Percentiles rank a stretch among this genome's conserved stretches.
Conservation (phyloP, 2,113 vertebrate species). For the Nyctibius bracteatus region DNA sequence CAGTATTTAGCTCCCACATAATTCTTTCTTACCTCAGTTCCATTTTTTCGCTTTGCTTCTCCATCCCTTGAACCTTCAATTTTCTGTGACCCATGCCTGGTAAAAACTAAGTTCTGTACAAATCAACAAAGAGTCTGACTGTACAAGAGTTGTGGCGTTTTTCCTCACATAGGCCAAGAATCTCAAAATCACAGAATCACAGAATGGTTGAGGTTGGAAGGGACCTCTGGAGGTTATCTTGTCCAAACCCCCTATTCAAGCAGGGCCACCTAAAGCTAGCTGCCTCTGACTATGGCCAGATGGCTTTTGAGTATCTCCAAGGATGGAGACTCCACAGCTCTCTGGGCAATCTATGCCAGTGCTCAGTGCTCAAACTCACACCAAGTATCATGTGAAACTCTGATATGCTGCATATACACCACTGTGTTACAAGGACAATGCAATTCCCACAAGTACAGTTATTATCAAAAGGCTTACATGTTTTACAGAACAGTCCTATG, state of each 20-base stretch:
- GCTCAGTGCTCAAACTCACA: background rate
- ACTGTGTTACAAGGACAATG: background rate
- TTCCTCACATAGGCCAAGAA: background rate
- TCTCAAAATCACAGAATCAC: background rate
- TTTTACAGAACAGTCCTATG: background rate
- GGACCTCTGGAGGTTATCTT: background rate
- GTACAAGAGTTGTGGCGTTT: fast-evolving
- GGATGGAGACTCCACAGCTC: background rate
- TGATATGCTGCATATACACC: background rate
- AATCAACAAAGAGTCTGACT: background rate
- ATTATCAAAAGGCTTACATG: background rate
- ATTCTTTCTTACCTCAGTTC: background rate
- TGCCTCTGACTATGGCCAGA: background rate
- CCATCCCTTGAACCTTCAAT: background rate
- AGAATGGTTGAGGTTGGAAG: background rate
- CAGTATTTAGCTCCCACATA: background rate
- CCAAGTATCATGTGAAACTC: background rate
- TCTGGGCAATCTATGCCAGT: background rate
- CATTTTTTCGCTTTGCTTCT: background rate
- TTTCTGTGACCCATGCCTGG: background rate
- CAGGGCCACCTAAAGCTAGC: background rate
- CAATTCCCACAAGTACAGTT: background rate
- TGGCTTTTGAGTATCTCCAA: background rate
- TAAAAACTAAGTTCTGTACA: background rate
- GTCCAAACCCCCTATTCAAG: background rate